These are phyloP conservation scores for Hydrophis major DNA, from an alignment of 2,797 vertebrate genomes.

Conservation along the genomic window DNA sequence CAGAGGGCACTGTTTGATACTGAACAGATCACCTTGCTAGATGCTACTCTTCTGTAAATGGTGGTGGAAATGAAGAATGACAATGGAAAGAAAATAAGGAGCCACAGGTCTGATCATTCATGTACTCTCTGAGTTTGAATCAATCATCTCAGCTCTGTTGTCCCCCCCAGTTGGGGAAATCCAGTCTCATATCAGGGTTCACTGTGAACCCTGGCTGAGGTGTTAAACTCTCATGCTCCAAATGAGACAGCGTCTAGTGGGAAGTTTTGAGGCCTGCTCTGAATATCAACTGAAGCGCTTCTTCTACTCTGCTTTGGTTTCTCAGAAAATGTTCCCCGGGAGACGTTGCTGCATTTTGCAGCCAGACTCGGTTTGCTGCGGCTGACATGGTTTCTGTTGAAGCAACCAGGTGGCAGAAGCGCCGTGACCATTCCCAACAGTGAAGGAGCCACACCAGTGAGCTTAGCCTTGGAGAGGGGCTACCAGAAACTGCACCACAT, in stretches of 20 bases:
- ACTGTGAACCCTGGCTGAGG: not conserved
- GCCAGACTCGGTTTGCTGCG: conserved; percentile 85
- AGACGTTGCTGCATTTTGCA: conserved; percentile 93
- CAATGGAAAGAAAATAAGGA: not conserved
- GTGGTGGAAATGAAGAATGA: not conserved
- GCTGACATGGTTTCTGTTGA: conserved; percentile 83
- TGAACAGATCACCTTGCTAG: not conserved
- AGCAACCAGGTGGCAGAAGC: conserved; percentile 84
- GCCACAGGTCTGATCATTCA: not conserved
- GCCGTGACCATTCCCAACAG: conserved; percentile 83
- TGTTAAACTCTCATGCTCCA: not conserved
- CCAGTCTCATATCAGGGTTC: not conserved
- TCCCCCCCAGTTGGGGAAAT: not conserved
- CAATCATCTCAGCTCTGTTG: not conserved
- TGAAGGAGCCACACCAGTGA: conserved; percentile 84
- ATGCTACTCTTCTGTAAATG: not conserved
- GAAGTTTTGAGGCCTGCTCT: not conserved
- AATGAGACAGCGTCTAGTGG: not conserved
- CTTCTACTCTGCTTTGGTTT: conserved; percentile 4
- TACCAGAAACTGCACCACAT: conserved; percentile 78
- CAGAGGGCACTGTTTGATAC: not conserved
- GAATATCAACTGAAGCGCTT: not conserved
- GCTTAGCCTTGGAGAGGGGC: conserved; percentile 81
- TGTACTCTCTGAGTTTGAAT: not conserved
- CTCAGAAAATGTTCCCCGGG: conserved; percentile 82